Evolutionary conservation across 2,888 invertebrate genomes (phyloP).

Genomic region (Papilio gigon): DNA sequence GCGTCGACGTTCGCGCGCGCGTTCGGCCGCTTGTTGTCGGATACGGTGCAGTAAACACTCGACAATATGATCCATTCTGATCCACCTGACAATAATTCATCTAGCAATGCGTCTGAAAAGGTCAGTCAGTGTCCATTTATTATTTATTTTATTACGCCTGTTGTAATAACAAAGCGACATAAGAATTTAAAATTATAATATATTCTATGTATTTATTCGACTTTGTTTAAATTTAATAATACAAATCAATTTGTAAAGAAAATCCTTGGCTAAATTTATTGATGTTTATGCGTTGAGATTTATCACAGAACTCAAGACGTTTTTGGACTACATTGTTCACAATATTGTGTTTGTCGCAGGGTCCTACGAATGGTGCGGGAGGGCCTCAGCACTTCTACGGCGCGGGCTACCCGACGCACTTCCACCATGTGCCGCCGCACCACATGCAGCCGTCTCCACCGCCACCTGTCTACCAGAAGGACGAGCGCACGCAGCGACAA

Average conservation of each 20-base stretch:
- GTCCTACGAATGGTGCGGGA: constrained; percentile 86
- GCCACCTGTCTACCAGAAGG: constrained; percentile 86
- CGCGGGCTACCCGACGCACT: constrained; percentile 82
- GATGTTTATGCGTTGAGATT: neutral
- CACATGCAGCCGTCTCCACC: constrained; percentile 88
- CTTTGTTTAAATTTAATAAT: neutral
- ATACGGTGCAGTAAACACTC: constrained; percentile 31
- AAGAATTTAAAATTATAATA: no score
- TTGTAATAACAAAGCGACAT: neutral
- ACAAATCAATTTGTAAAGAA: neutral
- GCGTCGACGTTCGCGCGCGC: constrained; percentile 61
- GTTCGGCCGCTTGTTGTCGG: constrained; percentile 25
- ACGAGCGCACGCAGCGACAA: constrained; percentile 90
- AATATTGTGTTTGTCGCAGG: constrained; percentile 71
- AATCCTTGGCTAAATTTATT: no score
- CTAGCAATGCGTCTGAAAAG: constrained; percentile 52
- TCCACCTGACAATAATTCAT: constrained; percentile 49
- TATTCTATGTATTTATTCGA: no score
- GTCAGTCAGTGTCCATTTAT: constrained; percentile 51
- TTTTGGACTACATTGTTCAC: neutral
- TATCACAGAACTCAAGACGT: neutral
- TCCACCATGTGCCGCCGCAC: constrained; percentile 80
- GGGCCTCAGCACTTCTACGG: constrained; percentile 87
- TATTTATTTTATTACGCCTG: neutral
- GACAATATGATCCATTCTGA: constrained; percentile 57